Conservation (phyloP, 2,797 vertebrate genomes). For the Hyperoplus immaculatus region DNA sequence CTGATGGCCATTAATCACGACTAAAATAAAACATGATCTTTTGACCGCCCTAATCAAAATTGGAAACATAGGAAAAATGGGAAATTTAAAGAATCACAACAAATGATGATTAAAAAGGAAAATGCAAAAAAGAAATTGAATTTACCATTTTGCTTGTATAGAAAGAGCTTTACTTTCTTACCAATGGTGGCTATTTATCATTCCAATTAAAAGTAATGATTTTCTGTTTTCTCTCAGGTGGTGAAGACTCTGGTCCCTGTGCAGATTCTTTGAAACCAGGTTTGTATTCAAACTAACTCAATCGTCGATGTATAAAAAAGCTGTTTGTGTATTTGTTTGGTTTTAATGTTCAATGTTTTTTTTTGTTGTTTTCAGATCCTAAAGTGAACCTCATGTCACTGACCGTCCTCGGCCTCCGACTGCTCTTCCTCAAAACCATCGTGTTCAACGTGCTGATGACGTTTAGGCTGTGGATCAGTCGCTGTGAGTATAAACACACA, state of each 20-base stretch:
- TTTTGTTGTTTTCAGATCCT: constrained; percentile 63
- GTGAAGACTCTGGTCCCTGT: rapidly evolving
- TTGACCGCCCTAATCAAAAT: too few relatives aligned
- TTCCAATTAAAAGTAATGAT: not conserved
- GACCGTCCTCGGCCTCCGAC: constrained; percentile 71
- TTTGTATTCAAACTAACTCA: not conserved
- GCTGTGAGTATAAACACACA: constrained; percentile 62
- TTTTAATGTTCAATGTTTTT: not conserved
- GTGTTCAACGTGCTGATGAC: constrained; percentile 84
- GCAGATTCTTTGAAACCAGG: not conserved
- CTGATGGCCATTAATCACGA: too few relatives aligned
- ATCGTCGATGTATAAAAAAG: rapidly evolving
- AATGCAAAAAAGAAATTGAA: too few relatives aligned
- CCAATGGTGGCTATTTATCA: too few relatives aligned
- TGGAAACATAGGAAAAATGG: too few relatives aligned
- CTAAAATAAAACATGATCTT: too few relatives aligned
- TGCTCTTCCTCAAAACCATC: constrained; percentile 84
- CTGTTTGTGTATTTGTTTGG: not conserved
- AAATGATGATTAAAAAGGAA: too few relatives aligned
- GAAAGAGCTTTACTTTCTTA: too few relatives aligned
- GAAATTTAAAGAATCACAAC: too few relatives aligned
- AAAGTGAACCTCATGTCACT: constrained; percentile 68
- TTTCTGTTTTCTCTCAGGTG: not conserved
- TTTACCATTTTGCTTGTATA: too few relatives aligned
- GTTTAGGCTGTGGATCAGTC: constrained; percentile 79